Conservation (phyloP, 2,797 vertebrate genomes). For the Spinus pinus region DNA sequence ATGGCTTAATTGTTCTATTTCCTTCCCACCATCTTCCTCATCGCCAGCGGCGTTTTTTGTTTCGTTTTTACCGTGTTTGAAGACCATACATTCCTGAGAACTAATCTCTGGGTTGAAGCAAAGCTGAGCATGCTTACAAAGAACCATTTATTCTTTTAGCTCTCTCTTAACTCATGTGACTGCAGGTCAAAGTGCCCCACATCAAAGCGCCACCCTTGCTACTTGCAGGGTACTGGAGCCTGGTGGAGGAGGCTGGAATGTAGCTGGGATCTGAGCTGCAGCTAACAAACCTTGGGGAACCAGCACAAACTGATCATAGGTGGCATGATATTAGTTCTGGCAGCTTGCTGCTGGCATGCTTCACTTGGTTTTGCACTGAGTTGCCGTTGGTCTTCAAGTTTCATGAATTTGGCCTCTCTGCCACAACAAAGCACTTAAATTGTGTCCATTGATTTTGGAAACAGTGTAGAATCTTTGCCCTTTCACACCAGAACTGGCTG, state of each 20-base stretch:
- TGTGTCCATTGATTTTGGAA: not conserved
- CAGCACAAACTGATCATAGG: not conserved
- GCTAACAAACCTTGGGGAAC: not conserved
- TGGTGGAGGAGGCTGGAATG: not conserved
- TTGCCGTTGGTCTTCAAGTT: not conserved
- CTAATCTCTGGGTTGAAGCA: not conserved
- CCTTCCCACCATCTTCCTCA: rapidly evolving
- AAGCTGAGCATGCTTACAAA: not conserved
- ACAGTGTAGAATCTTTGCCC: not conserved
- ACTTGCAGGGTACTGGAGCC: rapidly evolving
- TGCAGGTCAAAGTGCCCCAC: not conserved
- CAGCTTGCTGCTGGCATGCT: not conserved
- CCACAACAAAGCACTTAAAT: not conserved
- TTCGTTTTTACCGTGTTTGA: not conserved
- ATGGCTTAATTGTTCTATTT: not conserved
- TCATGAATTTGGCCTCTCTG: not conserved
- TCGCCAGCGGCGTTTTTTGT: rapidly evolving
- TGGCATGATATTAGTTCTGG: not conserved
- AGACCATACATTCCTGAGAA: not conserved
- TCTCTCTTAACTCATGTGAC: not conserved
- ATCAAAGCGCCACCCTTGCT: too few relatives aligned
- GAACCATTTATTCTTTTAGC: not conserved
- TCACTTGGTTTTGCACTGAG: not conserved
- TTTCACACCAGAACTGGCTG: not conserved
- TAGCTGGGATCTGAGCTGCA: not conserved